Conservation (phyloP, 2,113 vertebrate genomes). For the Axis porcinus region DNA sequence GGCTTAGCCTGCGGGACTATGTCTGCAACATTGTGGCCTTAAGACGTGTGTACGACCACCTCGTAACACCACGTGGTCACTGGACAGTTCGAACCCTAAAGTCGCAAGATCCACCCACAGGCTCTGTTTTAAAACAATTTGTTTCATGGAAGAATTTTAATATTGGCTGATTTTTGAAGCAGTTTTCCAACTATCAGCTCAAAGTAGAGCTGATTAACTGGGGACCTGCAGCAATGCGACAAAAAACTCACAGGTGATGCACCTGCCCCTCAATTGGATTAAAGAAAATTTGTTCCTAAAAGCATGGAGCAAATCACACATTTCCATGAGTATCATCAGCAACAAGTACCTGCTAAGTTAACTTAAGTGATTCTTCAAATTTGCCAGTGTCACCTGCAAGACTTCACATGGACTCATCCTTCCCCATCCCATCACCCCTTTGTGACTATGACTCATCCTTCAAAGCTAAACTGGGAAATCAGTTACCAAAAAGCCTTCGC, state of each 20-base stretch:
- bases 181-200: neutral
- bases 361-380: neutral
- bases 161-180: neutral
- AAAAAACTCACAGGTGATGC: neutral
- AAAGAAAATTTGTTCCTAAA: neutral
- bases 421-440: neutral
- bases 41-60: rapidly evolving
- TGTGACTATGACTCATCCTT: neutral
- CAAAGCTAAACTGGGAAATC: neutral
- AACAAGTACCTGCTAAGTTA: neutral
- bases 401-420: neutral
- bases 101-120: neutral
- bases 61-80: neutral
- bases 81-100: neutral
- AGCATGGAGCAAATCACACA: neutral
- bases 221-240: neutral
- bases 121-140: neutral
- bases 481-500: neutral
- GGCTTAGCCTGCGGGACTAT: neutral
- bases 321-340: neutral
- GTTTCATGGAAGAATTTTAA: neutral
- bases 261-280: neutral
- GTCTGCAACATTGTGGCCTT: neutral
- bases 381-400: neutral
- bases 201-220: neutral